phyloP scores from a whole-genome alignment of 2,797 vertebrate genomes.

The Coccyzus lansbergi region DNA sequence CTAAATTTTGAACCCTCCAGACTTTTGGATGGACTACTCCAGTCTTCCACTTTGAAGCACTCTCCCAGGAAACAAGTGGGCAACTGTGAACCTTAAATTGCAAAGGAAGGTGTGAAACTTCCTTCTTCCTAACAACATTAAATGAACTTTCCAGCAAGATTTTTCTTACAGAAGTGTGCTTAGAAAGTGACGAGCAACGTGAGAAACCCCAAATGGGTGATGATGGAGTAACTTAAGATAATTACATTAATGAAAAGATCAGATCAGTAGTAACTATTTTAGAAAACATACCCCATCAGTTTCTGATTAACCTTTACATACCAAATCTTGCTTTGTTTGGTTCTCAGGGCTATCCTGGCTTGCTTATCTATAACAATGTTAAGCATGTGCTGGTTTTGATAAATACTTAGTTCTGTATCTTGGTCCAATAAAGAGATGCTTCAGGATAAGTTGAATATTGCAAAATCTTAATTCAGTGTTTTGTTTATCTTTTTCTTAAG shows the following conservation, averaged over 20 bases:
- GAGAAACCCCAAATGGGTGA: background rate
- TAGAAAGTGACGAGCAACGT: background rate
- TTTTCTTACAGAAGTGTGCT: background rate
- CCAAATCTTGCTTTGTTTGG: background rate
- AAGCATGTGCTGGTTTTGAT: background rate
- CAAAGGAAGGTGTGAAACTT: background rate
- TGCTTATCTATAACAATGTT: background rate
- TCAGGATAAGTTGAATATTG: background rate
- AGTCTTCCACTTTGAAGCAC: background rate
- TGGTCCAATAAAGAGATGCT: background rate
- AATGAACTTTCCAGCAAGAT: background rate
- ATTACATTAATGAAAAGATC: background rate
- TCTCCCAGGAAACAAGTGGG: background rate
- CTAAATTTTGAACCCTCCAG: background rate
- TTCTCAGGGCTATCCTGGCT: background rate
- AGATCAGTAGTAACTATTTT: background rate
- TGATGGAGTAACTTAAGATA: background rate
- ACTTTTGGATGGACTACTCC: background rate
- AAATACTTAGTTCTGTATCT: background rate
- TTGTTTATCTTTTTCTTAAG: background rate
- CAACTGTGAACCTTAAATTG: background rate
- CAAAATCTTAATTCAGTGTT: background rate
- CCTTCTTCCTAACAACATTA: background rate
- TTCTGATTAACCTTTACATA: background rate
- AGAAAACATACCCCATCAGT: background rate